phyloP scores from a whole-genome alignment of 2,888 invertebrate genomes.

The Baccha elongata region DNA sequence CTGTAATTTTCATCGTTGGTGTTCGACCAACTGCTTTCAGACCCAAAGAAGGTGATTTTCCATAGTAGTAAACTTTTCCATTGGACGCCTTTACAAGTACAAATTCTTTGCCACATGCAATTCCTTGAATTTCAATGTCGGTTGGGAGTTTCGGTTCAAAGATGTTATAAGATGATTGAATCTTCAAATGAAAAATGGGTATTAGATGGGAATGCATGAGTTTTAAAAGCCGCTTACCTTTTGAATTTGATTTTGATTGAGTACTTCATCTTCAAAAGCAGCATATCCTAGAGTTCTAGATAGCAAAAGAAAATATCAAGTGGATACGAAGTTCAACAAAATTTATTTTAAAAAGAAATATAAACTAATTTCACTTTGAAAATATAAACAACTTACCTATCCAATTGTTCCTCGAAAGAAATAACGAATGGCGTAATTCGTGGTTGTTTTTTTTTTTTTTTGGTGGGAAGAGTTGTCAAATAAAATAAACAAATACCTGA shows the following conservation, averaged over 20 bases:
- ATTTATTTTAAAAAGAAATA: too few species aligned
- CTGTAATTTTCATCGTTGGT: slow-evolving; percentile 82
- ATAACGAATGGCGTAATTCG: too few species aligned
- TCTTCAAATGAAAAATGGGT: slow-evolving; percentile 76
- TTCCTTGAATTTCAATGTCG: slow-evolving; percentile 91
- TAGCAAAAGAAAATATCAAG: too few species aligned
- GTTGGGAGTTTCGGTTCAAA: slow-evolving; percentile 85
- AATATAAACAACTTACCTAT: too few species aligned
- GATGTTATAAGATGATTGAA: slow-evolving; percentile 84
- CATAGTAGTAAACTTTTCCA: slow-evolving; percentile 94
- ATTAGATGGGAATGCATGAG: neutral
- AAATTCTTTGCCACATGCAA: slow-evolving; percentile 95
- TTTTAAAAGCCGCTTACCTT: slow-evolving; percentile 73
- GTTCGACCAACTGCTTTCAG: slow-evolving; percentile 86
- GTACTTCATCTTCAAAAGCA: slow-evolving; percentile 87
- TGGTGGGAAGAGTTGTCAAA: too few species aligned
- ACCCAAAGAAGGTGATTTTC: slow-evolving; percentile 93
- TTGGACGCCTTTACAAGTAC: slow-evolving; percentile 91
- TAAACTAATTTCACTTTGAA: too few species aligned
- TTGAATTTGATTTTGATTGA: slow-evolving; percentile 82
- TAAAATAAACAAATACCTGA: too few species aligned
- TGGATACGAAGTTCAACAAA: too few species aligned
- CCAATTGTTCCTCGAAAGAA: too few species aligned
- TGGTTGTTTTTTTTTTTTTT: too few species aligned
- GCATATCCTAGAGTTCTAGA: slow-evolving; percentile 90